These are phyloP conservation scores for Stichodactyla mertensii DNA, from an alignment of 64 coral and sea anemone species.

Conservation along the genomic window DNA sequence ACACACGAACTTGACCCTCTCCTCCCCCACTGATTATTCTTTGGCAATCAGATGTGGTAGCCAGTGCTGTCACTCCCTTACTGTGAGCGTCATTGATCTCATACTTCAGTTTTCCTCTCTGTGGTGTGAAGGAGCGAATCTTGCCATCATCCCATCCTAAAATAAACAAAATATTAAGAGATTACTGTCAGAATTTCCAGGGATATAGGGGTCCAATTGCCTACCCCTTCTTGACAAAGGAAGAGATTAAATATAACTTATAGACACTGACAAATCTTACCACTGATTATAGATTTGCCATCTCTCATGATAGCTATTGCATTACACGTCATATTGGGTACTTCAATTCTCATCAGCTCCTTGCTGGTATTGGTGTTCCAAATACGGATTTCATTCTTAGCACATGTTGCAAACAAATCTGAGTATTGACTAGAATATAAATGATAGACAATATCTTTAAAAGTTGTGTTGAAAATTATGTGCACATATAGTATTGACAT, in stretches of 20 bases:
- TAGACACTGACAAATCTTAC: slow-evolving; percentile 24
- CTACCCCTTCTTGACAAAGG: too few relatives aligned
- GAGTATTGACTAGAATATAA: slow-evolving; percentile 64
- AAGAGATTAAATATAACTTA: too few relatives aligned
- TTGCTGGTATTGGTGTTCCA: slow-evolving; percentile 82
- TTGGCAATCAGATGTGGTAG: slow-evolving; percentile 43
- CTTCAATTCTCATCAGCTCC: slow-evolving; percentile 78
- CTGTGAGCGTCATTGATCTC: slow-evolving; percentile 72
- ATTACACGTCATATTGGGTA: slow-evolving; percentile 88
- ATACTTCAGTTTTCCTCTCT: slow-evolving; percentile 59
- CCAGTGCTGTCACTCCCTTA: slow-evolving; percentile 86
- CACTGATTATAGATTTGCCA: slow-evolving; percentile 81
- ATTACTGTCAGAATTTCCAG: background rate
- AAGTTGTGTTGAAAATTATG: too few relatives aligned
- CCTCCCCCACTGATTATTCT: slow-evolving; percentile 92
- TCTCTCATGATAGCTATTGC: slow-evolving; percentile 62
- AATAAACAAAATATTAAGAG: background rate
- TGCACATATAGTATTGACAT: too few relatives aligned
- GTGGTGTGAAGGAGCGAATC: slow-evolving; percentile 74
- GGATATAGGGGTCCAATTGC: too few relatives aligned
- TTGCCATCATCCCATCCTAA: slow-evolving; percentile 91
- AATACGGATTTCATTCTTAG: slow-evolving; percentile 86
- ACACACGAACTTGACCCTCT: slow-evolving; percentile 91
- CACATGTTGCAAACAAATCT: slow-evolving; percentile 79
- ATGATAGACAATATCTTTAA: too few relatives aligned